Base-by-base conservation (phyloP, 1,140 invertebrate species). In the Lasioglossum baleicum region DNA sequence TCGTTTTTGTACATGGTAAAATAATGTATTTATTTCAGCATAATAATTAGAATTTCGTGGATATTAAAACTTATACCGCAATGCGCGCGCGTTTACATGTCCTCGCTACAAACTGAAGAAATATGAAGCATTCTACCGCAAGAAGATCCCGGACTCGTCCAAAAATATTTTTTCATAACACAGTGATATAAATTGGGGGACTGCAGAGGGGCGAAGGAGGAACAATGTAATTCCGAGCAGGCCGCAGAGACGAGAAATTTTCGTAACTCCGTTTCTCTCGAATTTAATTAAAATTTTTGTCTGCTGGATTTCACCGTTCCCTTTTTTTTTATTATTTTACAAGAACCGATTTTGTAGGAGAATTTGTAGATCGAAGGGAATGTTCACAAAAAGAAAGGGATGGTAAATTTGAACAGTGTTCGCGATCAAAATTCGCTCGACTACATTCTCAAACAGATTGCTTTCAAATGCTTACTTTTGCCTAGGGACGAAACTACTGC, bases 201-300 rank as follows among this genome's bases (percentile, higher is more conserved):
- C 7, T 10, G 35, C n/a, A 22, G n/a, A 20, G 26, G 26, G 66
- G 20, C 42, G 58, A 7, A n/a, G 26, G 58, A 26, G 58, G 58
- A 8, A 22, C 71, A 72, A 73, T 73, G 76, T 72, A 78, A 78
- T 78, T 78, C 76, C 76, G 4, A n/a, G 58, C 60, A 31, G 60
- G 22, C 76, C 76, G 26, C 69, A 26, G 22, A 22, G 40, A 44
- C 68, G 69, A 31, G 76, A 73, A 78, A 72, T 72, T 78, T 78
- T 73, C 69, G 60, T 60, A 71, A 72, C 69, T 78, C 60, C 48
- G 44, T 65, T 72, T 72, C 71, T 35, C 60, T 73, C 22, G 76
- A 44, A 72, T 78, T 78, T 78, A 78, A 78, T 78, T 78, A 78
- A 78, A 78, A 72, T 78, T 78, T 78, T 78, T 72, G 68, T 72